These are phyloP conservation scores for Corydoras sp. DNA, from an alignment of 2,113 vertebrate species.

Conservation along the genomic window DNA sequence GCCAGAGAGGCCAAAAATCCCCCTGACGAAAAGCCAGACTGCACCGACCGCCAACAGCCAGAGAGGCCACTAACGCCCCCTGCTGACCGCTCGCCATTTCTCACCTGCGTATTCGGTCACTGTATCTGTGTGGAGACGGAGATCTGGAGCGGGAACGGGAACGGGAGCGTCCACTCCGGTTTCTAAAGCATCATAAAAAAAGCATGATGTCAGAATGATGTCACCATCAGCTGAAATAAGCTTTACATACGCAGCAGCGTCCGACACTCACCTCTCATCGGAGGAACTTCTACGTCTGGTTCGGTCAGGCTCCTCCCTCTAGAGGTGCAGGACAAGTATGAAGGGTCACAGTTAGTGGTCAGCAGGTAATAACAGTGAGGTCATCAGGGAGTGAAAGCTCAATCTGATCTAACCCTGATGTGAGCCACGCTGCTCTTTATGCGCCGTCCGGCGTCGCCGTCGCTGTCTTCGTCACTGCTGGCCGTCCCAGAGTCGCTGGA, in stretches of 20 bases:
- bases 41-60: no score
- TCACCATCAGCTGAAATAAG: no score
- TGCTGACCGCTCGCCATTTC: neutral
- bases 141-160: conserved; percentile 48
- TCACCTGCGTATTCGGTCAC: conserved; percentile 32
- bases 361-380: no score
- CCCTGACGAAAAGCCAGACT: no score
- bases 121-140: conserved; percentile 32
- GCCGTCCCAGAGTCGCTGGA: conserved; percentile 28
- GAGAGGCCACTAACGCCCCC: no score
- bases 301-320: conserved; percentile 13
- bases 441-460: conserved; percentile 42
- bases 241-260: no score
- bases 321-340: no score
- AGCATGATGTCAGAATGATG: no score
- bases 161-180: conserved; percentile 30
- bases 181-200: conserved; percentile 20
- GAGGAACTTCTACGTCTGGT: conserved; percentile 34
- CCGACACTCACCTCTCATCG: conserved; percentile 34
- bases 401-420: conserved; percentile 58
- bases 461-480: conserved; percentile 51
- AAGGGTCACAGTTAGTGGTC: no score
- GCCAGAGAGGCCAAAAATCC: no score
- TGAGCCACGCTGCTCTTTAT: conserved; percentile 68
- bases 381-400: neutral